phyloP scores from a whole-genome alignment of 2,797 vertebrate species.

The Falco concolor region DNA sequence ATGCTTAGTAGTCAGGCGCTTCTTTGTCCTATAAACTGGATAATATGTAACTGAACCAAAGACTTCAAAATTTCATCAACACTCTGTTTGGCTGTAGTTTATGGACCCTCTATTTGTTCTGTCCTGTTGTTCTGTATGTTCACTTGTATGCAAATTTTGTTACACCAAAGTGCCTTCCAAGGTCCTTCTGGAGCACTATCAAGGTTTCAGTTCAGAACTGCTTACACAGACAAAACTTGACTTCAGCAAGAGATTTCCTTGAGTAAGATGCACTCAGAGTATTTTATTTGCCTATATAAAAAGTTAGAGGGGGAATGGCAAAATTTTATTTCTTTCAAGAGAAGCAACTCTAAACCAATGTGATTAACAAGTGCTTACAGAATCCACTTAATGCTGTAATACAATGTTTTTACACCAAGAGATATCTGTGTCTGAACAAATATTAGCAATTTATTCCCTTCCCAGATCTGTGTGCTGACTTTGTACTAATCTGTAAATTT shows the following conservation, averaged over 20 bases:
- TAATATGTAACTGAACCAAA: constrained; percentile 11
- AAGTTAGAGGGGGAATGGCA: neutral
- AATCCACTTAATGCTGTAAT: neutral
- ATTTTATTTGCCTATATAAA: neutral
- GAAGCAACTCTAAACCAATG: neutral
- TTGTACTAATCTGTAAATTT: neutral
- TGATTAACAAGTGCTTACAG: neutral
- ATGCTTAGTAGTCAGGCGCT: neutral
- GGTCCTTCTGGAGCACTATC: neutral
- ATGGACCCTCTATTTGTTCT: neutral
- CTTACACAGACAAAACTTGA: neutral
- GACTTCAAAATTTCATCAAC: neutral
- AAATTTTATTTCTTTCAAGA: neutral
- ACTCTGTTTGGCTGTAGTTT: neutral
- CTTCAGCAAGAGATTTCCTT: neutral
- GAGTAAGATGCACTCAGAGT: neutral
- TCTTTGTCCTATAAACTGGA: neutral
- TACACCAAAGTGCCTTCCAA: neutral
- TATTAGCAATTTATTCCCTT: neutral
- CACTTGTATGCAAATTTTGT: neutral
- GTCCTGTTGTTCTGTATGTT: neutral
- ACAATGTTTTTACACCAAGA: neutral
- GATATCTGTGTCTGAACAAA: neutral
- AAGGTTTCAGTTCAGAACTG: neutral
- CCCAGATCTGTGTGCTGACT: neutral